These are phyloP conservation scores for Mystacides longicornis DNA, from an alignment of 2,888 invertebrate species.

Conservation along the genomic window DNA sequence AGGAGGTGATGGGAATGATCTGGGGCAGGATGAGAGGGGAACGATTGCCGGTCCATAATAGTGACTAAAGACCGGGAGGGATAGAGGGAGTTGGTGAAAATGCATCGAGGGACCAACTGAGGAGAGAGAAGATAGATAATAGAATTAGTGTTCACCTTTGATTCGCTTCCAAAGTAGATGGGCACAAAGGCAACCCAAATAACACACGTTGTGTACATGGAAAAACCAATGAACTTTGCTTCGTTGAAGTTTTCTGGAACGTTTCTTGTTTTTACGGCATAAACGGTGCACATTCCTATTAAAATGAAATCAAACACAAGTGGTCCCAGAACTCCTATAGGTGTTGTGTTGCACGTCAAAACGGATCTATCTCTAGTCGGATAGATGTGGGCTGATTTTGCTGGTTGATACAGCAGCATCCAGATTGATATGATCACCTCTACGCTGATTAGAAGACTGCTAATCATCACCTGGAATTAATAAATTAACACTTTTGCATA, in stretches of 20 bases:
- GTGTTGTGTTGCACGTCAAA: constrained; percentile 56
- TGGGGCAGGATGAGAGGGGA: no score
- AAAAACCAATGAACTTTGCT: constrained; percentile 66
- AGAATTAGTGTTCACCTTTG: constrained; percentile 40
- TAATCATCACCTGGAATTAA: constrained; percentile 52
- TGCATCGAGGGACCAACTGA: no score
- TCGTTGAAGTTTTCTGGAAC: constrained; percentile 80
- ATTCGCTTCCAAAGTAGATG: constrained; percentile 64
- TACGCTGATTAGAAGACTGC: constrained; percentile 55
- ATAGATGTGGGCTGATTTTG: constrained; percentile 49
- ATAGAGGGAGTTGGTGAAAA: no score
- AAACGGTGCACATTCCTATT: constrained; percentile 64
- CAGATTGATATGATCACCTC: constrained; percentile 53
- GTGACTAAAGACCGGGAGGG: no score
- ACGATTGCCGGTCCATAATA: no score
- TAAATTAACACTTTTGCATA: no score
- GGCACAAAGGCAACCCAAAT: constrained; percentile 75
- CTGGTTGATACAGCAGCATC: constrained; percentile 41
- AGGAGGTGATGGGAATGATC: no score
- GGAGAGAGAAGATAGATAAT: no score
- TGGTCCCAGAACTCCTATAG: constrained; percentile 53
- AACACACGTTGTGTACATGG: constrained; percentile 73
- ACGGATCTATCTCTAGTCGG: constrained; percentile 46
- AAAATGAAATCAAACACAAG: constrained; percentile 65
- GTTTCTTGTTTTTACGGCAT: constrained; percentile 71